Conservation (phyloP, 1,140 invertebrate species). For the Eciton burchellii region DNA sequence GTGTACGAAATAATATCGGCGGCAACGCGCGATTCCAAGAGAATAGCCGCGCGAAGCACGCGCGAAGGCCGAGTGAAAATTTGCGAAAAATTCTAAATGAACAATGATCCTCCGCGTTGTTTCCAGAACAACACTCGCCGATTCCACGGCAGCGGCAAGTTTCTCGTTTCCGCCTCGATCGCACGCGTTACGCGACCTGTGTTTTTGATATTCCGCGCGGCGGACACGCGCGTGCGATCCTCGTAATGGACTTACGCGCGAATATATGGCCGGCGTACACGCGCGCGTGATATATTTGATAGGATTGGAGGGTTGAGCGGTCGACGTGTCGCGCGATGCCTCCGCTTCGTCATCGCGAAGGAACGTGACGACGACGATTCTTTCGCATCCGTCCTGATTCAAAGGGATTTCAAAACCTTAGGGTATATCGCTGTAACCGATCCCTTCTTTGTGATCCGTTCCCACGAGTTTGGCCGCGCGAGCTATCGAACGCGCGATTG, state of each 20-base stretch:
- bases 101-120: no score
- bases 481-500: neutral
- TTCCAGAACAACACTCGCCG: no score
- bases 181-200: conserved; percentile 28
- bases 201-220: conserved; percentile 49
- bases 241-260: conserved; percentile 41
- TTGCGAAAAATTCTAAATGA: no score
- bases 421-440: neutral
- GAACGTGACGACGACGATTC: conserved; percentile 2
- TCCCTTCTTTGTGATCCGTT: neutral
- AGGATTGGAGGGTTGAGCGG: neutral
- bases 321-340: neutral
- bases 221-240: neutral
- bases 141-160: conserved; percentile 23
- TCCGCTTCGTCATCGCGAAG: conserved; percentile 2
- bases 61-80: conserved; percentile 14
- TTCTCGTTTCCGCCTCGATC: conserved; percentile 19
- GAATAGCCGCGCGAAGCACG: neutral
- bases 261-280: conserved; percentile 18
- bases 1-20: conserved; percentile 19
- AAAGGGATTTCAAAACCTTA: neutral
- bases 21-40: neutral
- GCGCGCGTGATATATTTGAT: conserved; percentile 27
- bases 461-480: neutral
- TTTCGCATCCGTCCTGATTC: neutral